Percentiles rank a stretch among this genome's conserved stretches.
phyloP scores from a whole-genome alignment of 2,113 vertebrate species.

The Callorhinus ursinus region DNA sequence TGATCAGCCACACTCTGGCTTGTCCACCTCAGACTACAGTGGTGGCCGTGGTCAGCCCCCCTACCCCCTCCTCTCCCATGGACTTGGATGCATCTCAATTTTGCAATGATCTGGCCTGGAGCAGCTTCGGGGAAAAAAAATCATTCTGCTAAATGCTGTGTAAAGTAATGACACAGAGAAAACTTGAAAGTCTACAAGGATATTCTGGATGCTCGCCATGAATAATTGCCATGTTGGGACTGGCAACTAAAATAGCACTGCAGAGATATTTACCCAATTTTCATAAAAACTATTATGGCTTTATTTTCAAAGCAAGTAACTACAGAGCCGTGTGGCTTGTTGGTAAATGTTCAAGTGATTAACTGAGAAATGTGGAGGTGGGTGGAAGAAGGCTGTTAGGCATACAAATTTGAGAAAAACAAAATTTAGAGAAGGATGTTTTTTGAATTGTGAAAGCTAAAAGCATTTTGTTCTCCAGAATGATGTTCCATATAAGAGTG shows the following conservation, averaged over 20 bases:
- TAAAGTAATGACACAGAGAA: constrained; percentile 62
- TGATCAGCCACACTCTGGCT: background rate
- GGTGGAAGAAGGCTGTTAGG: constrained; percentile 70
- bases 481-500: background rate
- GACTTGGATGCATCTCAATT: background rate
- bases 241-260: constrained; percentile 69
- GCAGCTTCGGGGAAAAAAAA: background rate
- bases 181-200: constrained; percentile 69
- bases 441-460: constrained; percentile 56
- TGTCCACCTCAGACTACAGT: background rate
- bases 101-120: constrained; percentile 32
- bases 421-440: constrained; percentile 61
- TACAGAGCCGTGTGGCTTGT: constrained; percentile 79
- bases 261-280: constrained; percentile 79
- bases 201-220: constrained; percentile 62
- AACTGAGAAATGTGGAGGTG: constrained; percentile 80
- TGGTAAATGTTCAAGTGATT: constrained; percentile 75
- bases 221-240: constrained; percentile 78
- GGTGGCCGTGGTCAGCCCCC: background rate
- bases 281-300: constrained; percentile 81
- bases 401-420: constrained; percentile 70
- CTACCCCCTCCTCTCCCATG: background rate
- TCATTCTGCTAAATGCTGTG: constrained; percentile 27
- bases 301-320: constrained; percentile 82
- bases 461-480: constrained; percentile 24